Base-by-base conservation (phyloP, 2,888 invertebrate genomes). In the Octonoba sinensis region DNA sequence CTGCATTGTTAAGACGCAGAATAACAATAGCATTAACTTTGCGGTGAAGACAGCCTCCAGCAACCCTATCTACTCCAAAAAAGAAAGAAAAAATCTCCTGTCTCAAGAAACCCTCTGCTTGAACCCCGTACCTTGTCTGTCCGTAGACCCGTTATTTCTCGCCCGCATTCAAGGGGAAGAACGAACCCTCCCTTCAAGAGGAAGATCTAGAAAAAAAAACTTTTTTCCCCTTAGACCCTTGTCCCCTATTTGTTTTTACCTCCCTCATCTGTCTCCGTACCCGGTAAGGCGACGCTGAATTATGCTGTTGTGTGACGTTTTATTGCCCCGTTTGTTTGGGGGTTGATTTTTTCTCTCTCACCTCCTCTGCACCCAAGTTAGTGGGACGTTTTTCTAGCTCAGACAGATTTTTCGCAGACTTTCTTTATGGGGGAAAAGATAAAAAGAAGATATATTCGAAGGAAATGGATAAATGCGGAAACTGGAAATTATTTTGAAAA, bases 181-280 rank as follows among this genome's bases (percentile, higher is more conserved):
- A 36, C 3, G 8, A 36, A 36, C 8, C 36, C 36, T 36, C 36
- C 36, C 36, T 36, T 11, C 36, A 36, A 36, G 8, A 36, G 36
- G 36, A 36, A 36, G 36, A 36, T 36, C 11, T 36, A 36, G 36
- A 36, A 27, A 6, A 6, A 27, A 27, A 27, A 27, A 27, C 18
- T 18, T n/a, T 16, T 36, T 27, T 36, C 36, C 16, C 15, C 15
- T n/a, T 3, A 36, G 36, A 24, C 46, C 47, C 20, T 64, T 44
- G 46, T 64, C 20, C 47, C 65, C 22, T 65, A 65, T 65, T 65
- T 65, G 65, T 65, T 65, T 65, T 65, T 46, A 16, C 47, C 20
- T 24, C 18, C 47, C 22, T 49, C 16, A 16, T 65, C 44, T 49
- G 44, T 46, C 49, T 65, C 49, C 46, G 1, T 2, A 64, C 46